Base-by-base conservation (phyloP, 2,888 invertebrate species). In the Pammene aurita region DNA sequence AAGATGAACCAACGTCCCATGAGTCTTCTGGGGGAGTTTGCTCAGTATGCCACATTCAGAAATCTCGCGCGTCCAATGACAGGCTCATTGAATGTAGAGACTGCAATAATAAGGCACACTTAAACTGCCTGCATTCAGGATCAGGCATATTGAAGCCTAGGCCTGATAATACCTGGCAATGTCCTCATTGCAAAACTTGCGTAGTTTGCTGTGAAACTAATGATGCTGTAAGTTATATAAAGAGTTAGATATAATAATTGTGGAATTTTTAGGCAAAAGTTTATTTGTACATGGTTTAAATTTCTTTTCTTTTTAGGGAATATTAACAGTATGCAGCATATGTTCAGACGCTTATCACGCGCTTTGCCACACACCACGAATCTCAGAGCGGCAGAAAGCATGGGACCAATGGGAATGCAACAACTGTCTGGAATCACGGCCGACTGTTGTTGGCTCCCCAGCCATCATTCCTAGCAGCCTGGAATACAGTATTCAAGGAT, bases 171-270 rank as follows among this genome's bases (percentile, higher is more conserved):
- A 94, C 95, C 41, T 98, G 97, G 97, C 97, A 97, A 78, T 98
- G 98, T 83, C 96, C 96, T 63, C 96, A 96, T 81, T 98, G 98
- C 80, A 98, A 97, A 86, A 96, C 95, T 11, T 98, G 98, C 86
- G 94, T 94, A 56, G 92, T 96, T 50, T 98, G 97, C 81, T 95
- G 94, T 76, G 96, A 97, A 89, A 95, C 96, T 9, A 94, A 95
- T 76, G 95, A 95, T 87, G 94, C 95, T 82, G 94, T 96, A 92
- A 94, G 95, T 94, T 42, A 7, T 13, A 34, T 41, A 26, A 18
- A 42, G 1, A n/a, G n/a, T n/a, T n/a, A 41, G 9, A 41, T 42
- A 42, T 42, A 11, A 4, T 13, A n/a, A n/a, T 42, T 13, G 10
- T 11, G 10, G 10, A 42, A 38, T 38, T 38, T 42, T 42, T 11